A percentile compares a stretch with the other conserved stretches of the same genome.
phyloP scores from a whole-genome alignment of 2,113 vertebrate species.

The Sterrhoptilus dennistouni region DNA sequence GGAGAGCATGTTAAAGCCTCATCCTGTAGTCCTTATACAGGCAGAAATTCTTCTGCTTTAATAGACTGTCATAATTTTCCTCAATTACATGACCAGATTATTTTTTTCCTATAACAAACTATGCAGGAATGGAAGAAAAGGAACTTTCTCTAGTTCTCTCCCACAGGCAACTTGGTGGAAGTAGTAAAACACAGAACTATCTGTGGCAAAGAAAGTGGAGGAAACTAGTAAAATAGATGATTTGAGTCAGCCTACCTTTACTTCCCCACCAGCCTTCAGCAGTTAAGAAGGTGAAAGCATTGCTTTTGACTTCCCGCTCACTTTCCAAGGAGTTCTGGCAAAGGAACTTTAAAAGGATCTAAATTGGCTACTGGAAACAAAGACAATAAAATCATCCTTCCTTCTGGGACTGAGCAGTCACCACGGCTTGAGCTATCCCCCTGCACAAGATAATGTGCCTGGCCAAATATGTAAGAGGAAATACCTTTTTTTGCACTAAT shows the following conservation, averaged over 20 bases:
- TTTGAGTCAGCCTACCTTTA: not conserved
- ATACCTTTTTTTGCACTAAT: not conserved
- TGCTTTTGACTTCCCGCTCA: not conserved
- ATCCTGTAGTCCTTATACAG: constrained; percentile 10
- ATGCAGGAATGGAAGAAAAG: not conserved
- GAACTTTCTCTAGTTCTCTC: not conserved
- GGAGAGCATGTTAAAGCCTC: not conserved
- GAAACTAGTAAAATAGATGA: not conserved
- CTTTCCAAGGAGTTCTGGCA: not conserved
- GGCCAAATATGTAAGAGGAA: not conserved
- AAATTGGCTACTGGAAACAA: not conserved
- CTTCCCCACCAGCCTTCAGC: not conserved
- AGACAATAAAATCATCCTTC: not conserved
- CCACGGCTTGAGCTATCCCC: not conserved
- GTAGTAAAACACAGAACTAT: not conserved
- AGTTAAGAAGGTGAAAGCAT: not conserved
- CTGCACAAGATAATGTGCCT: fast-evolving
- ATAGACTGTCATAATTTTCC: not conserved
- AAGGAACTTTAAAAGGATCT: not conserved
- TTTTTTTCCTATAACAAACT: not conserved
- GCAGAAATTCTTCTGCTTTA: constrained; percentile 1
- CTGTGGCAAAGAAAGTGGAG: not conserved
- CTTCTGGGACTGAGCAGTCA: not conserved
- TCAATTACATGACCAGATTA: not conserved
- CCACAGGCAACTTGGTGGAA: not conserved